Conservation (phyloP, 2,888 invertebrate genomes). For the Mystacides longicornis region DNA sequence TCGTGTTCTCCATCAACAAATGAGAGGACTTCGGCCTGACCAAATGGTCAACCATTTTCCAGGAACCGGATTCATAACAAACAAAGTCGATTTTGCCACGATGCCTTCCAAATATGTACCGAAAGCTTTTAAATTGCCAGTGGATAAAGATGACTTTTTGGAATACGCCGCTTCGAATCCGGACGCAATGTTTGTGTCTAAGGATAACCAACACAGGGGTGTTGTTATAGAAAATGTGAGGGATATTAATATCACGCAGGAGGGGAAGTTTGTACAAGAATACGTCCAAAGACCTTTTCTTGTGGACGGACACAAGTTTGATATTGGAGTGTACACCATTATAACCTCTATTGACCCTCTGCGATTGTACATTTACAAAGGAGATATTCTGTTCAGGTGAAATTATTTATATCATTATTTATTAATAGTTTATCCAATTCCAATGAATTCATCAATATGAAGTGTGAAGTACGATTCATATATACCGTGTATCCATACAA, state of each 20-base stretch:
- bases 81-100: slow-evolving; percentile 80
- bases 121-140: slow-evolving; percentile 79
- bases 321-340: slow-evolving; percentile 90
- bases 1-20: slow-evolving; percentile 42
- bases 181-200: slow-evolving; percentile 75
- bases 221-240: slow-evolving; percentile 66
- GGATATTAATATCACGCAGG: slow-evolving; percentile 61
- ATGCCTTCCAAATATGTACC: slow-evolving; percentile 75
- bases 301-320: slow-evolving; percentile 91
- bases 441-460: no score
- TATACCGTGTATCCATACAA: no score
- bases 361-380: slow-evolving; percentile 80
- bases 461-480: no score
- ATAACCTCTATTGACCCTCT: slow-evolving; percentile 88
- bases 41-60: slow-evolving; percentile 92
- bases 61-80: slow-evolving; percentile 87
- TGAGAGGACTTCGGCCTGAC: slow-evolving; percentile 40
- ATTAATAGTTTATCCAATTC: no score
- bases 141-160: slow-evolving; percentile 61
- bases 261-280: slow-evolving; percentile 83
- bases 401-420: slow-evolving; percentile 23
- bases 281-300: slow-evolving; percentile 82
- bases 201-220: slow-evolving; percentile 85
- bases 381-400: slow-evolving; percentile 84
- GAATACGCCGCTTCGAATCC: slow-evolving; percentile 60